Base-by-base conservation (phyloP, 2,113 vertebrate species). In the Lamprologus speciosus region DNA sequence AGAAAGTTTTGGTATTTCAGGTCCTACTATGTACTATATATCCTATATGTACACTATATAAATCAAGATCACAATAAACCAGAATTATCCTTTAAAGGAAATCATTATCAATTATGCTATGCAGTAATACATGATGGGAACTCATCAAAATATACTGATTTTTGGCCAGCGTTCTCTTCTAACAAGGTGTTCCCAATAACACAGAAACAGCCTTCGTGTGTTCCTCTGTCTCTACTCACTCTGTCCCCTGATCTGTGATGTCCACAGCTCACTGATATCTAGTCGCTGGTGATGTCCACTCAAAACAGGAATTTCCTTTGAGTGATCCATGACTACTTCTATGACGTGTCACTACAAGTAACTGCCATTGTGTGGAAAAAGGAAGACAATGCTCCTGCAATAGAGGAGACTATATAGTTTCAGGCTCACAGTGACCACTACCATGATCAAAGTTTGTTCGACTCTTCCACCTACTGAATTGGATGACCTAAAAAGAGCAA, bases 81-180 rank as follows among this genome's bases (percentile, higher is more conserved):
- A 21, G 14, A 78, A 42, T 81, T 7, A 63, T 55, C 35, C 35
- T 86, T 73, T 80, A 17, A 82, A 80, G 55, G 19, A 58, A 45
- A 45, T 51, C 57, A 83, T 78, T 4, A 37, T 58, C 54, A 70
- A 40, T 53, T 26, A 42, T 78, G 70, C 70, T 16, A 50, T 19
- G 26, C 51, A 70, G 73, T 63, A 85, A 75, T 83, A 28, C 57
- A 11, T 16, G 47, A 50, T 45, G 35, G 60, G 21, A 35, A 80
- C 26, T 50, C 68, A 21, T 80, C 73, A n/a, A 37, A 21, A 54
- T 54, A 19, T 50, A 21, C 60, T 6, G 37, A 37, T 70, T 87
- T 83, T 45, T 80, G 50, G 60, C 91, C 86, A 35, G 83, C 40
- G 85, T 93, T 93, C 92, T 86, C 79, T 55, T 93, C 79, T 92